Conservation (phyloP, 1,140 invertebrate species). For the Rhopalosiphum maidis region DNA sequence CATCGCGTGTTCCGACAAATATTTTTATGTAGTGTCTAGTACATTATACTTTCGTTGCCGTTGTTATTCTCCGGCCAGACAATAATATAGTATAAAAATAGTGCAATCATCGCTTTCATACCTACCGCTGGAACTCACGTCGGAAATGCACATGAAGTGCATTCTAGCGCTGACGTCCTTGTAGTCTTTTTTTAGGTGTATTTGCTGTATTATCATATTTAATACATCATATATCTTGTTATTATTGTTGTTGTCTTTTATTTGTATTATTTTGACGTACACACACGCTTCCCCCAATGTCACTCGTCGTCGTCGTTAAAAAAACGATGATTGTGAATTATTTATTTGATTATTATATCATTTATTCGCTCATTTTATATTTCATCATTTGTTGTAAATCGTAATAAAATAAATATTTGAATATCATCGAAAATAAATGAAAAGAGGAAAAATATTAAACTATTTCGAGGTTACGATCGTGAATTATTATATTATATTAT, state of each 20-base stretch:
- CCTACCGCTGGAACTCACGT: neutral
- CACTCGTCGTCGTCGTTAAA: neutral
- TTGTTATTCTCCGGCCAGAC: neutral
- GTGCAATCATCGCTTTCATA: neutral
- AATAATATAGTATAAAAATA: neutral
- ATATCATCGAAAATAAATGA: neutral
- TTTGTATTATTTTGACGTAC: neutral
- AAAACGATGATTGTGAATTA: neutral
- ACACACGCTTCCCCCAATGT: neutral
- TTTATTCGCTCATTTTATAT: neutral
- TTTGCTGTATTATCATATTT: neutral
- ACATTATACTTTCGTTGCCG: neutral
- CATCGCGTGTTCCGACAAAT: neutral
- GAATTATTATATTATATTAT: neutral
- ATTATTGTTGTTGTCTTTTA: neutral
- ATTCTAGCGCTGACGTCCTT: neutral
- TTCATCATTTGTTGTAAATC: neutral
- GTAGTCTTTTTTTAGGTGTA: neutral
- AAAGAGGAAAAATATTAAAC: neutral
- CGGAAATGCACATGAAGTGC: neutral
- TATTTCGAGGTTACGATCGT: neutral
- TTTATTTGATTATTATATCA: neutral
- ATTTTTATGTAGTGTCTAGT: neutral
- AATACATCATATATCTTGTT: neutral
- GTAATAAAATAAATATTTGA: neutral